Percentiles rank a stretch among this genome's conserved stretches.
Conservation (phyloP, 2,888 invertebrate genomes). For the Polydrusus pterygomalis region DNA sequence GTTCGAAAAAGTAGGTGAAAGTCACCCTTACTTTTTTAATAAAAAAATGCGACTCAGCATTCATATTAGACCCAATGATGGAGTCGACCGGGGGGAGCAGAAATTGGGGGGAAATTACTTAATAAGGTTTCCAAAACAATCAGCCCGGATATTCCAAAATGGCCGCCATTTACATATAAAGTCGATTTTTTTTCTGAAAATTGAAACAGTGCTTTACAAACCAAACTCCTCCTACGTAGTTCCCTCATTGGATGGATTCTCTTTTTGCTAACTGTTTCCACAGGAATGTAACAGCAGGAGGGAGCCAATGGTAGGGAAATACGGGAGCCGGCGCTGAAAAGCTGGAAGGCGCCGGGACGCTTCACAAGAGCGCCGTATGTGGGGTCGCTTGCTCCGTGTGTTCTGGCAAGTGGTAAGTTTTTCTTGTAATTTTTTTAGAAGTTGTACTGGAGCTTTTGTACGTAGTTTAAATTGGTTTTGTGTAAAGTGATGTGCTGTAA, state of each 20-base stretch:
- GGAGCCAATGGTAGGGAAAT: conserved; percentile 73
- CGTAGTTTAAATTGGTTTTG: neutral
- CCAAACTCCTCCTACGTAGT: conserved; percentile 54
- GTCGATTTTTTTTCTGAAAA: conserved; percentile 62
- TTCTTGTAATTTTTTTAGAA: conserved; percentile 8
- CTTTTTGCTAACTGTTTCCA: conserved; percentile 64
- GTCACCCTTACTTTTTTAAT: conserved; percentile 20
- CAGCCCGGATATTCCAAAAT: conserved; percentile 70
- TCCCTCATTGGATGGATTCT: conserved; percentile 57
- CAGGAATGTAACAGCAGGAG: conserved; percentile 69
- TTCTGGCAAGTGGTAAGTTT: conserved; percentile 50
- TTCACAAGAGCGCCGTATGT: conserved; percentile 72
- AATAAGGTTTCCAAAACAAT: conserved; percentile 69
- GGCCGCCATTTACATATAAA: conserved; percentile 65
- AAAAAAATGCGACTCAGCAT: conserved; percentile 32
- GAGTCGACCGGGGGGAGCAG: conserved; percentile 4
- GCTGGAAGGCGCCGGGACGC: conserved; percentile 61
- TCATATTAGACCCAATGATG: conserved; percentile 30
- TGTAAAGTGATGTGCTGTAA: neutral
- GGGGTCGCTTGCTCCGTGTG: conserved; percentile 59
- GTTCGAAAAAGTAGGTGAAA: conserved; percentile 14
- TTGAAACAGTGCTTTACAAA: conserved; percentile 67
- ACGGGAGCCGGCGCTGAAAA: conserved; percentile 73
- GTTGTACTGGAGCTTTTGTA: neutral
- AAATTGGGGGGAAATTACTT: conserved; percentile 50